A percentile compares a stretch with the other conserved stretches of the same genome.
These are phyloP conservation scores for Arenicola marina DNA, from an alignment of 2,888 invertebrate genomes.

Conservation along the genomic window DNA sequence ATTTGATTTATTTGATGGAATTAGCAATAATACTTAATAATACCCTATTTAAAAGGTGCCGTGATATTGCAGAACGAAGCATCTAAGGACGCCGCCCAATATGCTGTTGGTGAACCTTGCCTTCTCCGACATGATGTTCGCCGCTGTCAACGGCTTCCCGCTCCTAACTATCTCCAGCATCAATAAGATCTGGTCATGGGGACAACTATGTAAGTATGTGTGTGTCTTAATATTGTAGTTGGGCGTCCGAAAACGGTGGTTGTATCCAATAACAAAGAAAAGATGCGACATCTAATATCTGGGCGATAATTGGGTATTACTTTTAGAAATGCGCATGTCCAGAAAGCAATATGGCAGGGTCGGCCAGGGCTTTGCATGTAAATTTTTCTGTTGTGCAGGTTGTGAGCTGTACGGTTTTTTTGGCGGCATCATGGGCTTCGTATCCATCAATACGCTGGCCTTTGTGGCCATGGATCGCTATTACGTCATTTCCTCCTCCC, in stretches of 20 bases:
- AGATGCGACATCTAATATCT: not conserved
- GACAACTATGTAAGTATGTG: slow-evolving; percentile 19
- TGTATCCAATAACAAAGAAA: slow-evolving; percentile 3
- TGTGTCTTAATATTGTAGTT: too few relatives aligned
- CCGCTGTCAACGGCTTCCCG: slow-evolving; percentile 29
- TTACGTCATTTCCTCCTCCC: slow-evolving; percentile 90
- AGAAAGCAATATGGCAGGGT: too few relatives aligned
- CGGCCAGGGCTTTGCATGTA: too few relatives aligned
- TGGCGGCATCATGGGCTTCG: slow-evolving; percentile 86
- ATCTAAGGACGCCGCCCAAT: slow-evolving; percentile 29
- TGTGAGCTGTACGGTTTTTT: slow-evolving; percentile 86
- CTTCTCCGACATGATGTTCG: slow-evolving; percentile 27
- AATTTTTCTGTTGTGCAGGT: slow-evolving; percentile 42
- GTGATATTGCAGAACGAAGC: slow-evolving; percentile 15
- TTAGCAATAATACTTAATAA: not conserved
- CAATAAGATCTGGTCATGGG: slow-evolving; percentile 24
- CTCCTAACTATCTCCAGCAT: slow-evolving; percentile 28
- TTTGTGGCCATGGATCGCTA: slow-evolving; percentile 89
- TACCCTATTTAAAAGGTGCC: not conserved
- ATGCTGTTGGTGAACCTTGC: slow-evolving; percentile 29
- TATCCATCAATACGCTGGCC: slow-evolving; percentile 91
- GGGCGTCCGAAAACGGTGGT: too few relatives aligned
- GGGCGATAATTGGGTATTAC: too few relatives aligned
- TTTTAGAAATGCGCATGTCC: too few relatives aligned
- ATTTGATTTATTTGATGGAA: not conserved